A percentile compares a stretch with the other conserved stretches of the same genome.
Evolutionary conservation across 2,797 vertebrate genomes (phyloP).

Genomic region (Platyrinchus mystaceus): DNA sequence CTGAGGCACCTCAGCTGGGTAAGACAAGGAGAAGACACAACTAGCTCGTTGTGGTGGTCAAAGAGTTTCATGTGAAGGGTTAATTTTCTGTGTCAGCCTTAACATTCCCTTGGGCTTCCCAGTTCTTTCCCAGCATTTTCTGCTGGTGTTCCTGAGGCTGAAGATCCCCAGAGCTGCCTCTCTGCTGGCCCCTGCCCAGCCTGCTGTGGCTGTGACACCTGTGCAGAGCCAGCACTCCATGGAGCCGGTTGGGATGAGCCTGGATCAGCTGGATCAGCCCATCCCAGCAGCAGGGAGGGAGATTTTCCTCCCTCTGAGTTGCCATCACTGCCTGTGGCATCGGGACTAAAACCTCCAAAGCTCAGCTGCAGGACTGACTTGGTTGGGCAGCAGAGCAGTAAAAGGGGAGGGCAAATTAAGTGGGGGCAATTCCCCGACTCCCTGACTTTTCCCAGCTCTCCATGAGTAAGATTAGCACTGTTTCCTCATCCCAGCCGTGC

Average conservation of each 20-base stretch:
- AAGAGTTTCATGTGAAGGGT: neutral
- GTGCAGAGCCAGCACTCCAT: rapidly evolving
- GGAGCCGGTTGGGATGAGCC: rapidly evolving
- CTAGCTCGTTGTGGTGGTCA: neutral
- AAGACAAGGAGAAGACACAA: too few relatives aligned
- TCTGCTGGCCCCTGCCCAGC: too few relatives aligned
- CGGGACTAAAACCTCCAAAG: too few relatives aligned
- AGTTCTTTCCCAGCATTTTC: neutral
- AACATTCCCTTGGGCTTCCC: neutral
- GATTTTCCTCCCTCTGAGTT: neutral
- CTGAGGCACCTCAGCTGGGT: neutral
- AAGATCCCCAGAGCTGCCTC: neutral
- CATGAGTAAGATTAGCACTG: rapidly evolving
- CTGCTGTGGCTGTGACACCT: neutral
- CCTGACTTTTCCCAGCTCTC: neutral
- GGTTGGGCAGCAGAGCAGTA: too few relatives aligned
- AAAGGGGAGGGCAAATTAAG: neutral
- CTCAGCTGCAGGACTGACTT: too few relatives aligned
- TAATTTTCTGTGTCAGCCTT: neutral
- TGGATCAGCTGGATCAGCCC: rapidly evolving
- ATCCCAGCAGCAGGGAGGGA: neutral
- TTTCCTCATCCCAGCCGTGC: neutral
- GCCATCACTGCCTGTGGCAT: neutral
- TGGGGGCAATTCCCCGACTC: neutral
- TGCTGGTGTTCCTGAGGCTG: neutral